A percentile compares a stretch with the other conserved stretches of the same genome.
Evolutionary conservation across 2,113 vertebrate species (phyloP).

Genomic region (Collichthys lucidus): DNA sequence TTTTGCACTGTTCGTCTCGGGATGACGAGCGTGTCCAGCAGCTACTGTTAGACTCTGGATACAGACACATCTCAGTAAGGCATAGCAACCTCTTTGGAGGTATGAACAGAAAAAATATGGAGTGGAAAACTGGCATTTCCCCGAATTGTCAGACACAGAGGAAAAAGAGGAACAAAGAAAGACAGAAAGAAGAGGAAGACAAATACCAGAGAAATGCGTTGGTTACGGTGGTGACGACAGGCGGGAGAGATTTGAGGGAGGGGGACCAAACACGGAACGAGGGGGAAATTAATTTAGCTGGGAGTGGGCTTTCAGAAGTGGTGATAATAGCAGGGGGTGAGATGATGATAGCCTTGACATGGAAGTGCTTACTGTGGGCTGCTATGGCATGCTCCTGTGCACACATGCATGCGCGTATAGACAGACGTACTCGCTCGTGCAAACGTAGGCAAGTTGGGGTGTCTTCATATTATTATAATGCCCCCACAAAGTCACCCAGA

Average conservation of each 20-base stretch:
- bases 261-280: slow-evolving; percentile 38
- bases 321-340: slow-evolving; percentile 74
- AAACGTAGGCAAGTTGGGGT: slow-evolving; percentile 4
- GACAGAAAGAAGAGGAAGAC: slow-evolving; percentile 5
- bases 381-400: slow-evolving; percentile 41
- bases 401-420: slow-evolving; percentile 3
- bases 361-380: slow-evolving; percentile 52
- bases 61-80: slow-evolving; percentile 47
- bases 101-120: slow-evolving; percentile 28
- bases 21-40: slow-evolving; percentile 39
- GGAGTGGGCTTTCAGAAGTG: slow-evolving; percentile 78
- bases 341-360: slow-evolving; percentile 78
- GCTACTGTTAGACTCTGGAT: slow-evolving; percentile 32
- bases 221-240: slow-evolving; percentile 63
- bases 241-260: slow-evolving; percentile 42
- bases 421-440: background rate
- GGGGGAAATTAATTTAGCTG: slow-evolving; percentile 80
- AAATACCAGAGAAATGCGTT: slow-evolving; percentile 64
- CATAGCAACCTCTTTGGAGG: slow-evolving; percentile 42
- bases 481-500: slow-evolving; percentile 40
- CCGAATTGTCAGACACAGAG: slow-evolving; percentile 48
- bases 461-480: slow-evolving; percentile 5
- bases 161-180: slow-evolving; percentile 30
- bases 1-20: slow-evolving; percentile 17
- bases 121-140: slow-evolving; percentile 54